A percentile compares a stretch with the other conserved stretches of the same genome.
Conservation (phyloP, 1,140 invertebrate genomes). For the Drosophila oshimai region DNA sequence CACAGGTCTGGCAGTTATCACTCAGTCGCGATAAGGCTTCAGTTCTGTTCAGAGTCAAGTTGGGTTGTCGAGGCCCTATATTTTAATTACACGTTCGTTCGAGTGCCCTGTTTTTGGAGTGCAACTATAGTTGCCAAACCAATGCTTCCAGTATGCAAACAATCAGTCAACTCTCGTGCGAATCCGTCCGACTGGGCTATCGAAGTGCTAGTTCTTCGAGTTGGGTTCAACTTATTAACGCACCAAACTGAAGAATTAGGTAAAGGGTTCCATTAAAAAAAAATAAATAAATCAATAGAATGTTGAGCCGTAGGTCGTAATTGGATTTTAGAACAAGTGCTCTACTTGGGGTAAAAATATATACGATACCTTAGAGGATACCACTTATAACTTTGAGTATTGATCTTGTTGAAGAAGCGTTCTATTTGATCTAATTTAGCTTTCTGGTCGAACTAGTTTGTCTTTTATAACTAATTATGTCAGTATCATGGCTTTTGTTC, state of each 20-base stretch:
- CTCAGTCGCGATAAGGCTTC: conserved; percentile 4
- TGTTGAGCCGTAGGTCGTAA: neutral
- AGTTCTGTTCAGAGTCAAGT: neutral
- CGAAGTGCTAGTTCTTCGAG: no score
- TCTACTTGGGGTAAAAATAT: neutral
- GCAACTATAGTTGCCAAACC: conserved; percentile 28
- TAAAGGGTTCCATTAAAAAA: neutral
- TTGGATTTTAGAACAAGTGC: neutral
- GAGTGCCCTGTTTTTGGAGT: conserved; percentile 38
- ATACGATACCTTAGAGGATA: no score
- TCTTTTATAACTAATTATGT: no score
- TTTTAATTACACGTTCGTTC: conserved; percentile 62
- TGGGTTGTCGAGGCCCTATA: conserved; percentile 36
- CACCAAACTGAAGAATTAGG: conserved; percentile 24
- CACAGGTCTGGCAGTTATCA: neutral
- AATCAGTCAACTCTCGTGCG: conserved; percentile 1
- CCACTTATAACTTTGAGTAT: no score
- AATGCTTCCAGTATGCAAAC: conserved; percentile 35
- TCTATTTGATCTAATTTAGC: no score
- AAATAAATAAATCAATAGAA: no score
- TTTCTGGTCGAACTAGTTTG: no score
- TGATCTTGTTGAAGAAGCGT: no score
- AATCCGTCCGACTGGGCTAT: conserved; percentile 22
- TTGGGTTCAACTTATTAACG: no score
- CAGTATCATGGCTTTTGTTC: no score